Base-by-base conservation (phyloP, 2,113 vertebrate genomes). In the Chascanopsetta lugubris region DNA sequence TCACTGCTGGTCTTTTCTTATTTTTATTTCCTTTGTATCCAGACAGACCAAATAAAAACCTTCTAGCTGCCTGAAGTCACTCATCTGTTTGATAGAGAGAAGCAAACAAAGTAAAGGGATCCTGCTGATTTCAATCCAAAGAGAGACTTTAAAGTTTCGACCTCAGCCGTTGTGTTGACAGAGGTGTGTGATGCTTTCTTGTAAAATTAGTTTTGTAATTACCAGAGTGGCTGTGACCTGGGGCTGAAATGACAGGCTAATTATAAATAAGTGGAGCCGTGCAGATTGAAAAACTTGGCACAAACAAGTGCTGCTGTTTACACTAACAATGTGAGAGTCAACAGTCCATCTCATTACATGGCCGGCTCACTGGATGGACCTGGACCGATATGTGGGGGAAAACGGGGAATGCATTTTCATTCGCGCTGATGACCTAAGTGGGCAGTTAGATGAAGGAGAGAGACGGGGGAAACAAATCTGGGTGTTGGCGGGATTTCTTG, bases 261-360 rank as follows among this genome's bases (percentile, higher is more conserved):
- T 84, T 75, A 83, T 76, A 67, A 86, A 79, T 83, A 83, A 86
- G 75, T 87, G 72, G 70, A 45, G 72, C 61, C 32, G 15, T 32
- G 53, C 67, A 58, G 54, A 59, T 75, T 72, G 57, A 67, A 69
- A 70, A 62, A 59, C 32, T 79, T 58, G 60, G 69, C 78, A 62
- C 48, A 60, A 74, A 72, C 61, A 72, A 81, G 48, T 27, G 60
- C 22, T 2, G 47, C 24, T 80, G 77, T 83, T 79, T 75, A 60
- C 49, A 25, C 50, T 48, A 62, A 72, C 72, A 57, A 61, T 60
- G 47, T 25, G 30, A 61, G 57, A 69, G 68, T 68, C 59, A 45
- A 69, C 60, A 47, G 71, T 59, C 58, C 74, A 42, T 45, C 50
- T 79, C 60, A 25, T 63, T 66, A 45, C 7, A 6, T 6, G 21